These are phyloP conservation scores for Pangasius larnaudii DNA, from an alignment of 2,797 vertebrate species.

Conservation along the genomic window DNA sequence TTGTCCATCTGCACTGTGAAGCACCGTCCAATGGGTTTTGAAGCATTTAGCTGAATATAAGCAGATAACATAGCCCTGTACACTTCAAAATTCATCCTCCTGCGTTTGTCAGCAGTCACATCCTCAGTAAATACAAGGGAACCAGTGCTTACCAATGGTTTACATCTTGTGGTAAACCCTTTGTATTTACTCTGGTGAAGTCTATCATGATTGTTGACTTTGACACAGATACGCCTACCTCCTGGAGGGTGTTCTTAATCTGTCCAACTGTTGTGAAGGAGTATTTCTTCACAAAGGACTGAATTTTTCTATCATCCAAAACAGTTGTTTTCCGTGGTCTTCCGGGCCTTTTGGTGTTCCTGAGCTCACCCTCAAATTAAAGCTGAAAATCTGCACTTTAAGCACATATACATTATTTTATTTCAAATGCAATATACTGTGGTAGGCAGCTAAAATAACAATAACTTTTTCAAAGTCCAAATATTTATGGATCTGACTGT, in stretches of 20 bases:
- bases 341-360: background rate
- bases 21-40: background rate
- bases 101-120: background rate
- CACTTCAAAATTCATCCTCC: background rate
- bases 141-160: background rate
- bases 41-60: background rate
- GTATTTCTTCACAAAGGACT: background rate
- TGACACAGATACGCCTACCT: background rate
- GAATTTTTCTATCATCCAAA: background rate
- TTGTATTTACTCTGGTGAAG: background rate
- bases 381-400: background rate
- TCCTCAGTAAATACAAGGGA: background rate
- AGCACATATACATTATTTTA: background rate
- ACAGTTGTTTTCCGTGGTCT: background rate
- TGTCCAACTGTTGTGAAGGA: background rate
- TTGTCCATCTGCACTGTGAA: slow-evolving; percentile 38
- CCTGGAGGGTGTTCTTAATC: background rate
- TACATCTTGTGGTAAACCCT: background rate
- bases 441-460: background rate
- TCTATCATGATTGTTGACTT: background rate
- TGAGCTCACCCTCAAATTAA: background rate
- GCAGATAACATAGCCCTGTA: background rate
- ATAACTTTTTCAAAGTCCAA: background rate
- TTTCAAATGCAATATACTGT: background rate
- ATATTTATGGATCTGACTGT: background rate